Base-by-base conservation (phyloP, 2,797 vertebrate genomes). In the Coccyzus lansbergi region DNA sequence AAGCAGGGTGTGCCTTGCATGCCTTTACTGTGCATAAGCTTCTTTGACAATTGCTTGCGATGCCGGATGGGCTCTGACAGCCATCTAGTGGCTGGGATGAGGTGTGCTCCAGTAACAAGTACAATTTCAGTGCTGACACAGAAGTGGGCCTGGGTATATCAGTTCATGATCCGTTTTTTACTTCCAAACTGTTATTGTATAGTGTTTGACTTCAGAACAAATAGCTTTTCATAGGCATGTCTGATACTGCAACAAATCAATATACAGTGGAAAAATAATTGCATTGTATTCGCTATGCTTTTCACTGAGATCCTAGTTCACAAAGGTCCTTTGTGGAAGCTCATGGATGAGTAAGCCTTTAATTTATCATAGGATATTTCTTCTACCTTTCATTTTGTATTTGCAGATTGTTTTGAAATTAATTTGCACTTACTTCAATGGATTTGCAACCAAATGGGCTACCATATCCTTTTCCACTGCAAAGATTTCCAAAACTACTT, bases 71-170 rank as follows among this genome's bases (percentile, higher is more conserved):
- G 62, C 58, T 90, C 82, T 90, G 79, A 87, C 90, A 95, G 96
- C 95, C 96, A 97, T 90, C 97, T 97, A 94, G 97, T 92, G 97
- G 96, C 85, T 95, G 84, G 31, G 68, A 15, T 21, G 36, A 3
- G 4, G 6, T 9, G 4, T 5, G 17, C 46, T 13, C 24, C 13
- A 2, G 12, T 21, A 28, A 60, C 60, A 31, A 17, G 17, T 18
- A 8, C 22, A 21, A 8, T 34, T 53, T 69, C 79, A 36, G n/a
- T 44, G 10, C 7, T 38, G 52, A 22, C 44, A 15, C 53, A 51
- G 44, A 34, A 18, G 13, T 33, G 51, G 44, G 53, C 13, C 31
- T 78, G 36, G 5, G 4, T 55, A 4, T 65, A 16, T 11, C 44
- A 36, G 71, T 7, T 24, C 28, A 6, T 10, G n/a, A 26, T 63